Evolutionary conservation across 2,113 vertebrate species (phyloP).

Genomic region (Otis tarda): DNA sequence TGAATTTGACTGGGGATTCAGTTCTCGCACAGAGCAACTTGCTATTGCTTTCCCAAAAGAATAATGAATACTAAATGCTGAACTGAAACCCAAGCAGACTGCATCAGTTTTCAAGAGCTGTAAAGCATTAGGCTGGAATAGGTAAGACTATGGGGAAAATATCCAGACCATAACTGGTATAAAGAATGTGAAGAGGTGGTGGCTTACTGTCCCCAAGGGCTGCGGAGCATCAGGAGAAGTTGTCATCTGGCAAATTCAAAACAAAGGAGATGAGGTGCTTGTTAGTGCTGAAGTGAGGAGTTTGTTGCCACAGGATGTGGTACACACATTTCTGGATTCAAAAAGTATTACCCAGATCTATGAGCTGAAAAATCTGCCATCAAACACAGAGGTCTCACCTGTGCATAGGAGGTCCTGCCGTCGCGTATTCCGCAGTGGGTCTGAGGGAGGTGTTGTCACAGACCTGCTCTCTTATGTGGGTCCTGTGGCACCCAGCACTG

Average conservation of each 20-base stretch:
- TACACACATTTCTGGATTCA: neutral
- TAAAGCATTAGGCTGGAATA: neutral
- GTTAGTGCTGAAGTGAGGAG: neutral
- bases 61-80: neutral
- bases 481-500: neutral
- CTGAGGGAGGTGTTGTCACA: neutral
- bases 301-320: neutral
- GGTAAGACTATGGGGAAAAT: neutral
- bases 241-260: neutral
- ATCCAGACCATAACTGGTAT: neutral
- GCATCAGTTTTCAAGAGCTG: neutral
- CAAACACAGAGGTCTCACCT: fast-evolving
- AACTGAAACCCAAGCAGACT: neutral
- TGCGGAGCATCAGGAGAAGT: neutral
- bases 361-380: fast-evolving
- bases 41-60: neutral
- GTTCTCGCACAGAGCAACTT: neutral
- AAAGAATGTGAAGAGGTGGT: neutral
- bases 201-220: neutral
- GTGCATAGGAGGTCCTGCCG: neutral
- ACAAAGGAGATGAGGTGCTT: neutral
- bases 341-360: neutral
- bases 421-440: fast-evolving
- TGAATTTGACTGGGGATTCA: neutral
- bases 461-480: neutral